Percentiles rank a stretch among this genome's conserved stretches.
phyloP scores from a whole-genome alignment of 1,140 invertebrate genomes.

The Leptopilina boulardi region DNA sequence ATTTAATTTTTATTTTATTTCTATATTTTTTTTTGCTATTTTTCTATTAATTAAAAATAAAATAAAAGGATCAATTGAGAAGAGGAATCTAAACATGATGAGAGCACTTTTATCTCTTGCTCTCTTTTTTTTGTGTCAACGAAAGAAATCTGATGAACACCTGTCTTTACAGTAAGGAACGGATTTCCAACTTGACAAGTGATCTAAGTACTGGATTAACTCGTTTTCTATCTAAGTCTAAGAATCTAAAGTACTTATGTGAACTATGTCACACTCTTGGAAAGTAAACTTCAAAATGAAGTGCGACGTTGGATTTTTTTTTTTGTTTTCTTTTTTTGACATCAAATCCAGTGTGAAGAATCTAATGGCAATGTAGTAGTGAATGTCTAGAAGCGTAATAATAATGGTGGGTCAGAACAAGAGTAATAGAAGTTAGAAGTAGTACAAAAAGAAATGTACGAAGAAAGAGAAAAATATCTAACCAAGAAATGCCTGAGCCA shows the following conservation, averaged over 20 bases:
- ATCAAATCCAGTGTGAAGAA: conserved; percentile 33
- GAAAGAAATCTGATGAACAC: background rate
- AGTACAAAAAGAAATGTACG: background rate
- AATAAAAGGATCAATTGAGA: too few species aligned
- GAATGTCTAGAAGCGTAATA: conserved; percentile 7
- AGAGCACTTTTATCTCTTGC: background rate
- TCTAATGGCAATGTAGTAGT: background rate
- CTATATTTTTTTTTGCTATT: too few species aligned
- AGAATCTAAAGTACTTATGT: conserved; percentile 1
- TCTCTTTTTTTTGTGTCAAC: background rate
- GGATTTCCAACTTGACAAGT: background rate
- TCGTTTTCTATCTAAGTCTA: conserved; percentile 5
- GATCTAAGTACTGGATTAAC: conserved; percentile 11
- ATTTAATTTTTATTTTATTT: too few species aligned
- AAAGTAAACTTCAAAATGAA: conserved; percentile 40
- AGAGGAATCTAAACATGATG: background rate
- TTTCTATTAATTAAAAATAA: too few species aligned
- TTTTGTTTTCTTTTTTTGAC: too few species aligned
- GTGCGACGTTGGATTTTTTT: conserved; percentile 43
- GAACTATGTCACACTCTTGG: conserved; percentile 44
- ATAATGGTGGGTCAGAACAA: conserved; percentile 20
- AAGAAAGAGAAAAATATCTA: conserved; percentile 3
- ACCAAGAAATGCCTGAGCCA: conserved; percentile 22
- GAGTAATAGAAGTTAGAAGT: conserved; percentile 32
- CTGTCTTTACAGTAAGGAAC: background rate